Evolutionary conservation across 2,888 invertebrate species (phyloP).

Genomic region (Leucophora obtusa): DNA sequence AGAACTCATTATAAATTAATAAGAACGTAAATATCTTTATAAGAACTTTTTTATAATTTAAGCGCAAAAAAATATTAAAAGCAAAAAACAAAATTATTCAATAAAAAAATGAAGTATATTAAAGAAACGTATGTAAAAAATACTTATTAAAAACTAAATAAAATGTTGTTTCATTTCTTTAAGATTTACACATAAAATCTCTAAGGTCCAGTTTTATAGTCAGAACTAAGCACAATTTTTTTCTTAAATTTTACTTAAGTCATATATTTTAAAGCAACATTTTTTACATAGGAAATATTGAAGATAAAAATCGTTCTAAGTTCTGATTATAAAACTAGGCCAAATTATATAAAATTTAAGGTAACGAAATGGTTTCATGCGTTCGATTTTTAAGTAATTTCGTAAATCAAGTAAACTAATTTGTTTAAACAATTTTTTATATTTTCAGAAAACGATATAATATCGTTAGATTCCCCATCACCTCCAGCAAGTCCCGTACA

Average conservation of each 20-base stretch:
- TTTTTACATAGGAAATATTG: no score
- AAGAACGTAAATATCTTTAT: slow-evolving; percentile 21
- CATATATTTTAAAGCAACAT: no score
- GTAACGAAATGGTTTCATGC: slow-evolving; percentile 69
- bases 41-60: slow-evolving; percentile 49
- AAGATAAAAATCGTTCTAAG: no score
- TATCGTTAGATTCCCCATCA: slow-evolving; percentile 74
- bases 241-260: no score
- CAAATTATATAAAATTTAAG: slow-evolving; percentile 53
- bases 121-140: slow-evolving; percentile 16
- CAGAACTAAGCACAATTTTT: no score
- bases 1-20: slow-evolving; percentile 4
- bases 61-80: slow-evolving; percentile 28
- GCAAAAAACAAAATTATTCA: slow-evolving; percentile 23
- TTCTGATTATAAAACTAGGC: no score
- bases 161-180: slow-evolving; percentile 65
- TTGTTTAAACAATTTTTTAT: slow-evolving; percentile 44
- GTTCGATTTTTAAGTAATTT: slow-evolving; percentile 52
- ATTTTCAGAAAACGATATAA: slow-evolving; percentile 68
- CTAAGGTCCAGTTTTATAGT: no score
- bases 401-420: slow-evolving; percentile 23
- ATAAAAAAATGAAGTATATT: slow-evolving; percentile 51
- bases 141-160: background rate
- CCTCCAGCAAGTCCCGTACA: slow-evolving; percentile 71
- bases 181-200: slow-evolving; percentile 9